Percentiles rank a stretch among this genome's conserved stretches.
phyloP scores from a whole-genome alignment of 2,888 invertebrate genomes.

The Scaptomyza cyrtandrae region DNA sequence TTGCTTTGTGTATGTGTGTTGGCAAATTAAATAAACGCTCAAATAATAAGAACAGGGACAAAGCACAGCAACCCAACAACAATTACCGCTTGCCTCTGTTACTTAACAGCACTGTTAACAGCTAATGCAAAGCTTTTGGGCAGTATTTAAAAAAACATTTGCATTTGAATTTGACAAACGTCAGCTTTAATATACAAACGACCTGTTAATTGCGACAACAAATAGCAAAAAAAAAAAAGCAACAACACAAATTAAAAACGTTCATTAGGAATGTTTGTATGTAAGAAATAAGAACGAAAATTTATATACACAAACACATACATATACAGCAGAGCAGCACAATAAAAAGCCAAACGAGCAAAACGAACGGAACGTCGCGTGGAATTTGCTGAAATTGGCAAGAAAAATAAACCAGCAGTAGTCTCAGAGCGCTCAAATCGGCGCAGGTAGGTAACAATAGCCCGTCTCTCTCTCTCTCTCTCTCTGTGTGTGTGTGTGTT shows the following conservation, averaged over 20 bases:
- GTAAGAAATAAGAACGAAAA: constrained; percentile 5
- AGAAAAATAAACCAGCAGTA: constrained; percentile 45
- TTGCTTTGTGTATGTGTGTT: constrained; percentile 3
- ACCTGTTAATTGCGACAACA: constrained; percentile 54
- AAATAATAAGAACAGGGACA: constrained; percentile 19
- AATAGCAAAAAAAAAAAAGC: constrained; percentile 11
- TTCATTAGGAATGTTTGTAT: constrained; percentile 12
- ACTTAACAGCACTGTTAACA: constrained; percentile 10
- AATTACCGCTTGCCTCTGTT: constrained; percentile 34
- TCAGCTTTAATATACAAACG: constrained; percentile 34
- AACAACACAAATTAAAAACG: constrained; percentile 12
- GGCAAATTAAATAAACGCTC: constrained; percentile 37
- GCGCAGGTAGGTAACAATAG: constrained; percentile 46
- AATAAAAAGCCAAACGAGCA: constrained; percentile 51
- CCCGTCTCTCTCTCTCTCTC: constrained; percentile 13
- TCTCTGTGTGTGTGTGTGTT: too few relatives aligned
- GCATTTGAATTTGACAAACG: constrained; percentile 18
- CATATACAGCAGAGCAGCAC: constrained; percentile 6
- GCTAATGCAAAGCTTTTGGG: constrained; percentile 20
- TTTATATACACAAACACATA: neutral
- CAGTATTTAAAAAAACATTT: neutral
- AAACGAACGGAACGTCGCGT: constrained; percentile 57
- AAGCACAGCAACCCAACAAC: constrained; percentile 8
- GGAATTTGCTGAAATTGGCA: constrained; percentile 77
- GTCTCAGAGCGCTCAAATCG: constrained; percentile 17